phyloP scores from a whole-genome alignment of 2,888 invertebrate genomes.

The Drosophila merina region DNA sequence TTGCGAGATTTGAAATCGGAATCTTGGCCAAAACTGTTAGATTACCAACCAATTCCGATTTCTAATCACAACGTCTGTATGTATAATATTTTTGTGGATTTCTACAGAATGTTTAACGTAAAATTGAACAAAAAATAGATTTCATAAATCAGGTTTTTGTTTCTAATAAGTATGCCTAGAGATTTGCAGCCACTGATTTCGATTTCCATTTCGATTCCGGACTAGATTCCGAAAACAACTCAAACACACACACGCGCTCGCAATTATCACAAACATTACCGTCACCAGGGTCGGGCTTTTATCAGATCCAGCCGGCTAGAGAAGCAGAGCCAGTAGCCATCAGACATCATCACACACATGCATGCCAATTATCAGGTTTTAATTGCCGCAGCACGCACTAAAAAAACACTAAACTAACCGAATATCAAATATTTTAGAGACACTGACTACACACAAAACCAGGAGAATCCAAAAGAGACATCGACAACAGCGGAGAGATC shows the following conservation, averaged over 20 bases:
- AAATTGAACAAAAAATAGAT: not conserved
- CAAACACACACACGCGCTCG: not conserved
- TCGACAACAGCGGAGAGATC: conserved; percentile 11
- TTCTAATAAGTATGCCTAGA: conserved; percentile 2
- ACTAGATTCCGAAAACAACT: conserved; percentile 2
- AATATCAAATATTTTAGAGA: conserved; percentile 66
- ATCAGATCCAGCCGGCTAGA: conserved; percentile 46
- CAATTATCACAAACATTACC: conserved; percentile 62
- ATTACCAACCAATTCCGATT: not conserved
- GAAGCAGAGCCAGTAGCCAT: conserved; percentile 6
- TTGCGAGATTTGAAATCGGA: conserved; percentile 13
- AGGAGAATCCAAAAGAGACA: conserved; percentile 12
- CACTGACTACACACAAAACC: conserved; percentile 43
- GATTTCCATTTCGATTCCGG: not conserved
- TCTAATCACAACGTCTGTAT: not conserved
- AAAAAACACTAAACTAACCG: conserved; percentile 51
- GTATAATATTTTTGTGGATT: not conserved
- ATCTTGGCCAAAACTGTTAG: conserved; percentile 1
- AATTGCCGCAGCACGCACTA: conserved; percentile 57
- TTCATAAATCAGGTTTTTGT: not conserved
- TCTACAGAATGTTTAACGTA: not conserved
- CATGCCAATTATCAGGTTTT: conserved; percentile 73
- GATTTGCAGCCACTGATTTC: not conserved
- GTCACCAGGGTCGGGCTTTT: conserved; percentile 42
- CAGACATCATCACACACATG: conserved; percentile 49